Percentiles rank a stretch among this genome's conserved stretches.
phyloP scores from a whole-genome alignment of 2,888 invertebrate genomes.

The Volucella zonaria region DNA sequence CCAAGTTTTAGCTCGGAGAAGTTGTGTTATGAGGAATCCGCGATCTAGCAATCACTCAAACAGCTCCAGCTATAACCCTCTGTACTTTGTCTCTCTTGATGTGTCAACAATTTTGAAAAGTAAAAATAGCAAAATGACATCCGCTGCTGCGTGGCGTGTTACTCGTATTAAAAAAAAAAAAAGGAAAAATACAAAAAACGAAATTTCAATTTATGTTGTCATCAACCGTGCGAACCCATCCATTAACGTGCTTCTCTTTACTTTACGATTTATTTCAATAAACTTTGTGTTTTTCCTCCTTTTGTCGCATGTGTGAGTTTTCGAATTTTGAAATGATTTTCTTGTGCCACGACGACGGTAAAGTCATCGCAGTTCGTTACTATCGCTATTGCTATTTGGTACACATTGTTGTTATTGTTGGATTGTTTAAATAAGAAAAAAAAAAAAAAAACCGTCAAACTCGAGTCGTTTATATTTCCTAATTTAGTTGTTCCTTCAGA shows the following conservation, averaged over 20 bases:
- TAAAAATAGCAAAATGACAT: constrained; percentile 14
- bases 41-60: no score
- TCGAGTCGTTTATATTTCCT: constrained; percentile 43
- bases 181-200: background rate
- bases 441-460: background rate
- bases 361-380: background rate
- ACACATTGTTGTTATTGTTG: background rate
- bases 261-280: constrained; percentile 18
- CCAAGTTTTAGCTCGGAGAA: no score
- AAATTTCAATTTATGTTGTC: constrained; percentile 4
- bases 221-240: constrained; percentile 23
- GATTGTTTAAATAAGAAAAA: background rate
- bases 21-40: no score
- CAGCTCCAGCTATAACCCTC: no score
- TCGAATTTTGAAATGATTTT: constrained; percentile 18
- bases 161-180: background rate
- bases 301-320: constrained; percentile 28
- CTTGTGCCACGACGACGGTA: constrained; percentile 11
- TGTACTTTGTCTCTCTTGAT: no score
- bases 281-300: constrained; percentile 5
- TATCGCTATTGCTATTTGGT: background rate
- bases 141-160: constrained; percentile 19
- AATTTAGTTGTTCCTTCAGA: constrained; percentile 36
- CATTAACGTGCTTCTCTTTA: constrained; percentile 26
- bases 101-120: background rate